phyloP scores from a whole-genome alignment of 2,113 vertebrate species.

The Toxotes chatareus region DNA sequence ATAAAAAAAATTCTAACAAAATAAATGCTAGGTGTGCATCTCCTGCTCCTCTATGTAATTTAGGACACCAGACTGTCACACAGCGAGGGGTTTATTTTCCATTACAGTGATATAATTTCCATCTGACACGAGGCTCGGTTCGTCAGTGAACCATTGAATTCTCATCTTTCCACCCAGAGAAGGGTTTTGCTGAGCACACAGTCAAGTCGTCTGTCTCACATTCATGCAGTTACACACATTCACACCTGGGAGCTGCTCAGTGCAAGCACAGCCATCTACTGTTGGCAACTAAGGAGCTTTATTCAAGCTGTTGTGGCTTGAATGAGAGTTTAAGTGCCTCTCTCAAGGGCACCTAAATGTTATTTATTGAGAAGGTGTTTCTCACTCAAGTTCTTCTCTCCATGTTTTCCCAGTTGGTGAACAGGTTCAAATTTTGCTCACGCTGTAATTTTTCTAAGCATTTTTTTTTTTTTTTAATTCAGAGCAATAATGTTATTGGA shows the following conservation, averaged over 20 bases:
- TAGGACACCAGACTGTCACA: slow-evolving; percentile 55
- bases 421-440: neutral
- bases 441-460: neutral
- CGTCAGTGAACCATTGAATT: slow-evolving; percentile 48
- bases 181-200: slow-evolving; percentile 51
- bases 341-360: slow-evolving; percentile 39
- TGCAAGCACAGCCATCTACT: slow-evolving; percentile 27
- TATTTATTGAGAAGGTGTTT: slow-evolving; percentile 48
- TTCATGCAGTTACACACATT: slow-evolving; percentile 36
- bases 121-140: slow-evolving; percentile 55
- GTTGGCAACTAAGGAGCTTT: slow-evolving; percentile 10
- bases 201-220: slow-evolving; percentile 16
- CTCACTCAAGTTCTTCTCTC: slow-evolving; percentile 22
- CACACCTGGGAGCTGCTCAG: slow-evolving; percentile 48
- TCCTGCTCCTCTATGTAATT: neutral
- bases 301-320: neutral
- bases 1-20: slow-evolving; percentile 25
- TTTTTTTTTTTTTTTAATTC: neutral
- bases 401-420: neutral
- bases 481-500: neutral
- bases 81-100: slow-evolving; percentile 63
- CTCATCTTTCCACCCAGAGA: slow-evolving; percentile 60
- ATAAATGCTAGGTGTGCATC: slow-evolving; percentile 44
- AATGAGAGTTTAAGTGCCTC: slow-evolving; percentile 29
- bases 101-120: slow-evolving; percentile 57